Base-by-base conservation (phyloP, 2,797 vertebrate genomes). In the Vultur gryphus region DNA sequence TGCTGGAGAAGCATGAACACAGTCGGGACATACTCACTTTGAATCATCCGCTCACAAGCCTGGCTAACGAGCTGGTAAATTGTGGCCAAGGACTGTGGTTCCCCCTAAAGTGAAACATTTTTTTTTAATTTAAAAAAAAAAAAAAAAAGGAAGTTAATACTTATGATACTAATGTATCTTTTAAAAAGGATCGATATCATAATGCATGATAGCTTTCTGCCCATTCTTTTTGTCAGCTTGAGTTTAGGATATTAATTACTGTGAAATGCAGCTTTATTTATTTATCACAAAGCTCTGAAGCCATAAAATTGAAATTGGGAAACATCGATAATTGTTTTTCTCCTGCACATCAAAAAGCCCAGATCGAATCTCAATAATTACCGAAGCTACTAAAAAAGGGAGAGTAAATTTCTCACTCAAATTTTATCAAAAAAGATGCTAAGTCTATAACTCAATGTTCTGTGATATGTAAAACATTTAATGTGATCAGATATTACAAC, bases 1-100 rank as follows among this genome's bases (percentile, higher is more conserved):
- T 41, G 18, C 51, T 52, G 48, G 41, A 54, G 52, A 57, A 26
- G 24, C 8, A 1, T 0, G 5, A 76, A 7, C 15, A 43, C 2
- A 1, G 7, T 8, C 0, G 0, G 71, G 59, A 87, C 64, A 2
- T 93, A 98, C 98, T 98, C 97, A 99, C 99, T 98, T 83, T 99
- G 99, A 77, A 99, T 98, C 65, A 99, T 98, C 5, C 99, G 97
- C 96, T 99, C 99, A 95, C 99, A 99, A 96, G 99, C 99, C 96
- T 99, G 98, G 93, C 98, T 99, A 84, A 99, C 99, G 4, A 99
- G 98, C 83, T 99, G 99, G 95, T 98, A 99, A 97, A 99, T 99
- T 86, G 98, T 97, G 44, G 99, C 98, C 88, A 99, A 98, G 28
- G 99, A 99, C 97, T 99, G 99, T 64, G 99, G 98, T 81, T 99